A percentile compares a stretch with the other conserved stretches of the same genome.
Evolutionary conservation across 2,797 vertebrate species (phyloP).

Genomic region (Otolemur crassicaudatus): DNA sequence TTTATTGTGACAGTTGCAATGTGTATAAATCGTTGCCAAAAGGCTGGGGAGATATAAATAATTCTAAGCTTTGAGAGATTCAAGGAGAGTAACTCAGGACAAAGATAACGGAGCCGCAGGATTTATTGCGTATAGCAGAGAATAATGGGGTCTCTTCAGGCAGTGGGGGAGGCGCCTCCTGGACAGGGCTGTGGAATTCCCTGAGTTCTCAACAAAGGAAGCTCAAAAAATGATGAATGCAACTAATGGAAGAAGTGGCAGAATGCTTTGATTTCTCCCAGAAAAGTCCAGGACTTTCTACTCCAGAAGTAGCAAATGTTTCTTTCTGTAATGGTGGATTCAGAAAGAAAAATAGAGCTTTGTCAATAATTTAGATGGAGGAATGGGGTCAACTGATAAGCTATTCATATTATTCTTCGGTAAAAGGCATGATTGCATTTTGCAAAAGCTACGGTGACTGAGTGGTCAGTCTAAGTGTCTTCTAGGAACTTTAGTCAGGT

Average conservation of each 20-base stretch:
- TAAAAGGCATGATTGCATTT: not conserved
- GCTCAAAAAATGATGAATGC: not conserved
- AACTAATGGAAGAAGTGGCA: not conserved
- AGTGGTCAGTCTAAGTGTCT: not conserved
- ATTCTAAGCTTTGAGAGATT: constrained; percentile 21
- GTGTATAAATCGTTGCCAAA: not conserved
- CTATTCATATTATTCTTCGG: not conserved
- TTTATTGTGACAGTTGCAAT: not conserved
- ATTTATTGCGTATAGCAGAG: not conserved
- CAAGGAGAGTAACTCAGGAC: not conserved
- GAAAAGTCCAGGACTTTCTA: not conserved
- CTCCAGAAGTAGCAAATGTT: not conserved
- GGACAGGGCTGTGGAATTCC: not conserved
- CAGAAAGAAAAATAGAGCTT: not conserved
- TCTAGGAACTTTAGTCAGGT: constrained; percentile 54
- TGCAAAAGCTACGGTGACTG: not conserved
- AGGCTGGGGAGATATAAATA: not conserved
- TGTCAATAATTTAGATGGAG: not conserved
- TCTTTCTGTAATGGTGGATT: not conserved
- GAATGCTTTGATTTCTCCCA: not conserved
- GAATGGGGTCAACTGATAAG: not conserved
- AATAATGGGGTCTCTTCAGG: not conserved
- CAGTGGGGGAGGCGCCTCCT: not conserved
- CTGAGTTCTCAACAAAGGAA: not conserved
- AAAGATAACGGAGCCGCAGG: constrained; percentile 9